Evolutionary conservation across 2,888 invertebrate species (phyloP).

Genomic region (Mythimna loreyi): DNA sequence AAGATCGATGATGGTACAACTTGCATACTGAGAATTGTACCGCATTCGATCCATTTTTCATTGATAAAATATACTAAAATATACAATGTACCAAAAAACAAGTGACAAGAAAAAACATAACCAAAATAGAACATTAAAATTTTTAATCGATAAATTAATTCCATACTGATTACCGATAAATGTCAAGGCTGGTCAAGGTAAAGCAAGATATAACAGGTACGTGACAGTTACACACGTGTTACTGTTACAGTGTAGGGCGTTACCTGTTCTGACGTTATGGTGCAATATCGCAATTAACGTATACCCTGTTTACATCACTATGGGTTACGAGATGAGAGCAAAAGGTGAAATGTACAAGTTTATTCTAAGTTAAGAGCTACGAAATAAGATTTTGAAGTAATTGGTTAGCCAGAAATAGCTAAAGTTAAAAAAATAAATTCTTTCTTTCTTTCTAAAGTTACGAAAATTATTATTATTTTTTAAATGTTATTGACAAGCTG

Average conservation of each 20-base stretch:
- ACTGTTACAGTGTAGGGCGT: conserved; percentile 27
- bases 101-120: background rate
- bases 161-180: conserved; percentile 22
- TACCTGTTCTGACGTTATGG: conserved; percentile 10
- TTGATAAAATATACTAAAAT: background rate
- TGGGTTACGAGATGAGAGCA: conserved; percentile 4
- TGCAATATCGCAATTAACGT: conserved; percentile 5
- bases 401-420: too few species aligned
- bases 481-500: too few species aligned
- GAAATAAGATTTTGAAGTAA: too few species aligned
- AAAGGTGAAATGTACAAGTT: conserved; percentile 6
- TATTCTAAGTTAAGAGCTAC: background rate
- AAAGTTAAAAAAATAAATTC: too few species aligned
- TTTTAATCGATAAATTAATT: background rate
- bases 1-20: too few species aligned
- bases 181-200: conserved; percentile 58
- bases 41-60: background rate
- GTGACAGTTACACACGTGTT: background rate
- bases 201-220: background rate
- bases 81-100: background rate
- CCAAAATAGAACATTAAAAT: background rate
- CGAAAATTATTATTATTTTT: too few species aligned
- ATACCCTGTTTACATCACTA: conserved; percentile 9
- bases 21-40: too few species aligned
- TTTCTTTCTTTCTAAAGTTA: too few species aligned